Conservation (phyloP, 2,113 vertebrate genomes). For the Entelurus aequoreus region DNA sequence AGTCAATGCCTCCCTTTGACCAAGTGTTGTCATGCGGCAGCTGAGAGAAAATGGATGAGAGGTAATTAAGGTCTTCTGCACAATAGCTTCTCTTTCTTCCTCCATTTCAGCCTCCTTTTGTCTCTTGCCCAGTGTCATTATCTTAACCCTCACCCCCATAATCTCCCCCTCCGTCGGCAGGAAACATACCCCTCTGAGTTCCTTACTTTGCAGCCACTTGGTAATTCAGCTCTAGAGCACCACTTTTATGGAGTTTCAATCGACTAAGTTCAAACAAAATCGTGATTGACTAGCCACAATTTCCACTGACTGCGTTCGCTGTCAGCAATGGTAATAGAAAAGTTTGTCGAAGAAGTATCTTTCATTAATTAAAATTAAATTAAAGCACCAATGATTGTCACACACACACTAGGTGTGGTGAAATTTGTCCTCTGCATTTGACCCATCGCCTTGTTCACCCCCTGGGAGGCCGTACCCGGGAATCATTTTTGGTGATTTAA, state of each 20-base stretch:
- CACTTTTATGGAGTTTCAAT: constrained; percentile 48
- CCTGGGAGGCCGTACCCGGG: no score
- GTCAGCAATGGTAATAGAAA: no score
- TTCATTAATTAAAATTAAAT: no score
- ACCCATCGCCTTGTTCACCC: no score
- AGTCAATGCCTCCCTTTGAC: constrained; percentile 10
- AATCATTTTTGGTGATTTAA: no score
- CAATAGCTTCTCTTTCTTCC: constrained; percentile 38
- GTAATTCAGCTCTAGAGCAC: constrained; percentile 51
- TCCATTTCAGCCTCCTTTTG: constrained; percentile 22
- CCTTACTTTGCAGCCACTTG: constrained; percentile 25
- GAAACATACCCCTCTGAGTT: constrained; percentile 30
- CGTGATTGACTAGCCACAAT: no score
- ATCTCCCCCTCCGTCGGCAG: constrained; percentile 16
- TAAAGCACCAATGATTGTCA: no score
- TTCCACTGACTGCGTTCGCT: no score
- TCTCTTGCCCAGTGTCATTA: constrained; percentile 33
- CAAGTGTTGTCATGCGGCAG: constrained; percentile 21
- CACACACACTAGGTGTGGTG: no score
- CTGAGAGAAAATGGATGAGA: constrained; percentile 49
- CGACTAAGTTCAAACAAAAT: no score
- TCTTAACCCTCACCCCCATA: constrained; percentile 18
- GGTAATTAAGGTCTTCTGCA: constrained; percentile 52
- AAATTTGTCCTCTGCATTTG: no score
- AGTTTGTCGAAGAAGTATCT: no score